Base-by-base conservation (phyloP, 1,140 invertebrate genomes). In the Hirudo medicinalis region DNA sequence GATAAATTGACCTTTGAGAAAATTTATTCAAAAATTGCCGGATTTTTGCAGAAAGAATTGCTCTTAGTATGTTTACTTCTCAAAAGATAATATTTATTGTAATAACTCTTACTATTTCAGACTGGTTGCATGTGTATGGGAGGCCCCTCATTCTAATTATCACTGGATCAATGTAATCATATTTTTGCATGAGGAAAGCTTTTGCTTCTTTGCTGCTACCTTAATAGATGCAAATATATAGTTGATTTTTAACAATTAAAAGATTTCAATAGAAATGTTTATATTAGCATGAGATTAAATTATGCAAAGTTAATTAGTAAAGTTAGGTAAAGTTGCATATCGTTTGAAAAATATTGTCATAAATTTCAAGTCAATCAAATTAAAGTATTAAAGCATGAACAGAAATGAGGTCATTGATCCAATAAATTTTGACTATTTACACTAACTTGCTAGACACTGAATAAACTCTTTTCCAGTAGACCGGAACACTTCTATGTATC, bases 71-170 rank as follows among this genome's bases (percentile, higher is more conserved):
- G 6, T 36, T 36, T 36, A 6, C 32, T 36, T 36, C 32, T 36
- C 2, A 36, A 36, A 36, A 36, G 32, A 36, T 36, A 36, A 3
- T 3, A 36, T 36, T n/a, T n/a, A 36, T 36, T 36, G 32, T 36
- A 36, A 13, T 2, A 36, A n/a, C 5, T 25, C 67, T 27, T 54
- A 70, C 69, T 22, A 70, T 49, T 70, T 70, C 43, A 19, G 25
- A 4, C n/a, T 36, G 32, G 17, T 25, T 53, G 69, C 69, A 70
- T 49, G 49, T 70, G 19, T 70, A 70, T 54, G 69, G 69, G 20
- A 70, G 49, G 40, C 69, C 69, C n/a, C 69, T 40, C 69, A 70
- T 70, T 70, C 69, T 36, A 53, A 70, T 70, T 36, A 70, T 70
- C 40, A 70, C 69, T 22, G 32, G 69, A 70, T 25, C 53, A n/a